A percentile compares a stretch with the other conserved stretches of the same genome.
phyloP scores from a whole-genome alignment of 2,797 vertebrate genomes.

The Enteromius unitaeniatus region DNA sequence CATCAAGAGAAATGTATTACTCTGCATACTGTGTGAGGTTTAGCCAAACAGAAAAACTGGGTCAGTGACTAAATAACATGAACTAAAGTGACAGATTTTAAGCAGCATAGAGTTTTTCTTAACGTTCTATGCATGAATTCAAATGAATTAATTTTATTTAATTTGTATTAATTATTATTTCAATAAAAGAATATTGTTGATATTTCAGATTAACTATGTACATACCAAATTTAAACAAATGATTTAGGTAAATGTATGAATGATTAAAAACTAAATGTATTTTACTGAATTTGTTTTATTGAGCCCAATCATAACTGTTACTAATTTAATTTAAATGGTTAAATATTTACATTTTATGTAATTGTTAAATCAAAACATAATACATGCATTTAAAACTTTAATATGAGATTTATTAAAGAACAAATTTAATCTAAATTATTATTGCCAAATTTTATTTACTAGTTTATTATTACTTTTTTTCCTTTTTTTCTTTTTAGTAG shows the following conservation, averaged over 20 bases:
- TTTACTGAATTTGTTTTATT: no score
- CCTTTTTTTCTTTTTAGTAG: no score
- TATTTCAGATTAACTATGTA: no score
- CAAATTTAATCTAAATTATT: neutral
- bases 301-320: no score
- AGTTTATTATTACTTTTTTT: no score
- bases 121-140: neutral
- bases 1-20: constrained; percentile 2
- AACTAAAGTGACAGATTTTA: neutral
- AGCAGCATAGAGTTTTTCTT: neutral
- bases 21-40: constrained; percentile 13
- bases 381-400: neutral
- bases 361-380: neutral
- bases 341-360: no score
- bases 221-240: no score
- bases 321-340: no score
- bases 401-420: neutral
- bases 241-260: no score
- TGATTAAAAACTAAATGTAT: no score
- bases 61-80: neutral
- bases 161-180: neutral
- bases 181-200: neutral
- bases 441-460: no score
- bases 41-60: constrained; percentile 4
- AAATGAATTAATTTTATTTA: neutral